These are phyloP conservation scores for Zosterops pallidus DNA, from an alignment of 2,113 vertebrate species.

Conservation along the genomic window DNA sequence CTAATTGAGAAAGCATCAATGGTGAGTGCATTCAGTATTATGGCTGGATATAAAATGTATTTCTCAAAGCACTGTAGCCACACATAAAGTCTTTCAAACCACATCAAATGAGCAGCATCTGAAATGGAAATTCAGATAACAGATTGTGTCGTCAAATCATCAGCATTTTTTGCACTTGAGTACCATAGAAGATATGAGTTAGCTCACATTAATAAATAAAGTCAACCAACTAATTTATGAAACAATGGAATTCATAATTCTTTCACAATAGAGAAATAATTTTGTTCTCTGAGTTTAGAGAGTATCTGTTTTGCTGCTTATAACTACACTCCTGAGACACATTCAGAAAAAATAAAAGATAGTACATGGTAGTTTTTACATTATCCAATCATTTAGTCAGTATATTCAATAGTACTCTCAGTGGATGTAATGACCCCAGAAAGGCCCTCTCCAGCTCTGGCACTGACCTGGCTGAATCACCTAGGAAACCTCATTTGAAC, in stretches of 20 bases:
- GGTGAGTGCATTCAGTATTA: conserved; percentile 94
- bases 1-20: conserved; percentile 92
- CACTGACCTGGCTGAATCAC: neutral
- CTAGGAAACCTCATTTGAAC: neutral
- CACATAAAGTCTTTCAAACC: conserved; percentile 96
- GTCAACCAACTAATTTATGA: neutral
- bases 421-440: neutral
- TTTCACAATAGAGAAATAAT: neutral
- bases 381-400: neutral
- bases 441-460: neutral
- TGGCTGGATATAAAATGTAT: conserved; percentile 93
- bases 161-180: neutral
- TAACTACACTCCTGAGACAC: neutral
- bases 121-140: conserved; percentile 64
- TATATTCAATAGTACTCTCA: neutral
- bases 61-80: conserved; percentile 97
- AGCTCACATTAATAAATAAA: neutral
- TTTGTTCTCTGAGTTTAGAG: neutral
- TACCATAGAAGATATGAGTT: neutral
- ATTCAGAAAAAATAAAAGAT: neutral
- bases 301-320: neutral
- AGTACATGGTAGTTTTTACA: neutral
- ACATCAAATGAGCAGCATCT: conserved; percentile 95
- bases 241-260: neutral
- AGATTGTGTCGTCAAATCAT: neutral